phyloP scores from a whole-genome alignment of 2,888 invertebrate species.

The Adelphocoris suturalis region DNA sequence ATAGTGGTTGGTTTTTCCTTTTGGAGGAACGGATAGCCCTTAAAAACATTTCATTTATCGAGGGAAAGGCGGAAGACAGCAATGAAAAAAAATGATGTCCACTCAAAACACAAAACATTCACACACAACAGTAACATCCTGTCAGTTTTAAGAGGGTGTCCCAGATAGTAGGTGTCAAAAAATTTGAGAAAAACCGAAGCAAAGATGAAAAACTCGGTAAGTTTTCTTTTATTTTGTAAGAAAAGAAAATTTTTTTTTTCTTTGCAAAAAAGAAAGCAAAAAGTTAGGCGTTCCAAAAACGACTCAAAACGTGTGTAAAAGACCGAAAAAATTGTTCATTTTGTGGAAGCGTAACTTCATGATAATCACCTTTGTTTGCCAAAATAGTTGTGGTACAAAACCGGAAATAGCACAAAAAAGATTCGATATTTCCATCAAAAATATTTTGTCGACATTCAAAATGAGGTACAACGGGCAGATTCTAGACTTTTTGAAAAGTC shows the following conservation, averaged over 20 bases:
- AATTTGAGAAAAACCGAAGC: slow-evolving; percentile 14
- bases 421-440: not conserved
- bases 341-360: not conserved
- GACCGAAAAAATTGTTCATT: not conserved
- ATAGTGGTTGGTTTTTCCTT: not conserved
- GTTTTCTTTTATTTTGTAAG: not conserved
- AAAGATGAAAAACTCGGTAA: not conserved
- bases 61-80: slow-evolving; percentile 7
- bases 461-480: not conserved
- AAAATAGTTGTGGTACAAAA: not conserved
- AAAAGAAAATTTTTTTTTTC: not conserved
- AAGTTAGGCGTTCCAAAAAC: slow-evolving; percentile 51
- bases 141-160: slow-evolving; percentile 1
- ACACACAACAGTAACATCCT: slow-evolving; percentile 53
- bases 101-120: slow-evolving; percentile 71
- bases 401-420: not conserved
- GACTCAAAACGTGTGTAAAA: slow-evolving; percentile 41
- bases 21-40: not conserved
- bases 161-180: slow-evolving; percentile 49
- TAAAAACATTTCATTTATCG: slow-evolving; percentile 43
- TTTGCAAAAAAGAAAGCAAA: slow-evolving; percentile 36
- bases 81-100: slow-evolving; percentile 47
- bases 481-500: not conserved
- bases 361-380: not conserved
- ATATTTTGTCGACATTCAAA: not conserved